phyloP scores from a whole-genome alignment of 2,888 invertebrate species.

The Dynastes grantii region DNA sequence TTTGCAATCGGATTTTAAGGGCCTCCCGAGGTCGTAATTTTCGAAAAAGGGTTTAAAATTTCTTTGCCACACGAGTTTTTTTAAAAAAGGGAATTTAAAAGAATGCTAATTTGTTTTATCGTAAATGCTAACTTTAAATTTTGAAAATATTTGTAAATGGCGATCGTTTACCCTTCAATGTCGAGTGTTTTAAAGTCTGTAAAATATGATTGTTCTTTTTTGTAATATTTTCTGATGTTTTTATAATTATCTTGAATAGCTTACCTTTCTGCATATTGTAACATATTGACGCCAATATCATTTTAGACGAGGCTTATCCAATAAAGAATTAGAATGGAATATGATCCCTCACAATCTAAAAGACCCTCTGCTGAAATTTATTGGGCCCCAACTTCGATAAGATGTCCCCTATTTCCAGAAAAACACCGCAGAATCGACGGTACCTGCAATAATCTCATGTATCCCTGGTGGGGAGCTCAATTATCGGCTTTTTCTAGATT shows the following conservation, averaged over 20 bases:
- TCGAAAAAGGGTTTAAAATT: conserved; percentile 72
- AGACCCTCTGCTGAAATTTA: conserved; percentile 68
- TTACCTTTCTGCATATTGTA: no score
- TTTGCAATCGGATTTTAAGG: conserved; percentile 67
- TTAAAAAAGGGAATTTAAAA: no score
- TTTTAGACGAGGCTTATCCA: background rate
- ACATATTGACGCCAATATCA: background rate
- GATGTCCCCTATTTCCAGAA: conserved; percentile 69
- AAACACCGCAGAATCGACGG: conserved; percentile 85
- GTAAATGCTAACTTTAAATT: no score
- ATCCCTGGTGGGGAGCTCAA: conserved; percentile 82
- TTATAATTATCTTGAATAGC: no score
- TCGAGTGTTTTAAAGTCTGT: no score
- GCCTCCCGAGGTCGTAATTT: conserved; percentile 69
- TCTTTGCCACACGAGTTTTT: conserved; percentile 73
- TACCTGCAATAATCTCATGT: conserved; percentile 84
- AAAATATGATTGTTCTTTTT: no score
- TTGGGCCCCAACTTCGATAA: conserved; percentile 67
- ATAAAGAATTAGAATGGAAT: conserved; percentile 12
- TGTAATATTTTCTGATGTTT: no score
- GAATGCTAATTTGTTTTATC: background rate
- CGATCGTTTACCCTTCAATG: no score
- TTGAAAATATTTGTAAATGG: no score
- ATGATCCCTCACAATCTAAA: conserved; percentile 59
- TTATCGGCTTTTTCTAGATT: conserved; percentile 78